Evolutionary conservation across 1,140 invertebrate species (phyloP).

Genomic region (Tetramorium alpestre): DNA sequence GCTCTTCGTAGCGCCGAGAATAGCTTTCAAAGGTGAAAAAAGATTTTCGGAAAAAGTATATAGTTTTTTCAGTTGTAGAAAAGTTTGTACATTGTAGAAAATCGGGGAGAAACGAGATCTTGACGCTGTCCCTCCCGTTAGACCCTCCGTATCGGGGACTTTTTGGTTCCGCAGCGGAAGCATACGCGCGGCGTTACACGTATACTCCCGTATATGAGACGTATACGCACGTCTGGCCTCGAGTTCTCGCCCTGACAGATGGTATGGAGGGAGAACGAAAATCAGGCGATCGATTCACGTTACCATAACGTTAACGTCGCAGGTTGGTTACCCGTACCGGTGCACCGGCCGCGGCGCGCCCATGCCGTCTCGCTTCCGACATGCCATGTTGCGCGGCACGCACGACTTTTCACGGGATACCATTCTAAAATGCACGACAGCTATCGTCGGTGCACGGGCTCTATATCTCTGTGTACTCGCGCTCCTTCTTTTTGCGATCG

Average conservation of each 20-base stretch:
- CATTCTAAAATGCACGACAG: constrained; percentile 4
- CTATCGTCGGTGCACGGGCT: background rate
- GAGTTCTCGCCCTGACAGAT: constrained; percentile 49
- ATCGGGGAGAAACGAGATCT: background rate
- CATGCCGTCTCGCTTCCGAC: constrained; percentile 60
- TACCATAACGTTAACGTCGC: constrained; percentile 71
- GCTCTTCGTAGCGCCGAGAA: background rate
- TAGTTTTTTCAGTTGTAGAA: background rate
- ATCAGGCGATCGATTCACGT: constrained; percentile 69
- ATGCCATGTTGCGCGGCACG: constrained; percentile 41
- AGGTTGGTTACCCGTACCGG: constrained; percentile 59
- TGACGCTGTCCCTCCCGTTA: too few species aligned
- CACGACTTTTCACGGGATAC: constrained; percentile 22
- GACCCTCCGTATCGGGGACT: too few species aligned
- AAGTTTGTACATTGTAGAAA: background rate
- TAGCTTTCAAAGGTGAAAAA: background rate
- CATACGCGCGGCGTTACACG: background rate
- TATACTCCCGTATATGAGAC: background rate
- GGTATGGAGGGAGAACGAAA: constrained; percentile 14
- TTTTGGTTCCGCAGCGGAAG: background rate
- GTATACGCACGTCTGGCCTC: constrained; percentile 48
- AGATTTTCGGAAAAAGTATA: background rate
- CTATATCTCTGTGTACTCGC: too few species aligned
- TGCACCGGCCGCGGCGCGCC: constrained; percentile 55
- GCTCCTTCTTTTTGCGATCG: background rate